Evolutionary conservation across 2,888 invertebrate species (phyloP), one percentile per base, ranked within the genome.

Genomic region (Smittia sp.): DNA sequence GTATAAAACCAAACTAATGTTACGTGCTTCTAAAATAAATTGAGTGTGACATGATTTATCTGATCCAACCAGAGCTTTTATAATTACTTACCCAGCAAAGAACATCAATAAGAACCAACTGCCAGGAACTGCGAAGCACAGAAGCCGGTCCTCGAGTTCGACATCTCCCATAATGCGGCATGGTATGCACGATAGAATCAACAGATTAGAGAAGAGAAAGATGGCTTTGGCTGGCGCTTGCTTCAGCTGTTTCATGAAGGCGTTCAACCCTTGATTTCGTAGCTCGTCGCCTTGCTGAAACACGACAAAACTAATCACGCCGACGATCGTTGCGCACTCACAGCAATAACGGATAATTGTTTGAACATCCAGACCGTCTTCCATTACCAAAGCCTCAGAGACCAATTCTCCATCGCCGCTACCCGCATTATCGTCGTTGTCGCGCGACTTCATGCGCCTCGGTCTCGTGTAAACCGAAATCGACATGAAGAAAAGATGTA

Each of bases 41-140:
- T 54, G 67, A 32, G 18, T 74, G 62, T 68, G 69, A 67, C 67
- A 68, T 69, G 62, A 74, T 74, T 67, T 74, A 74, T 74, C 18
- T 25, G 52, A 68, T 52, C 13, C 38, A 24, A 66, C 32, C 13
- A 67, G 38, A 38, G 6, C n/a, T n/a, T n/a, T n/a, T 25, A 20
- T 62, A 72, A 54, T 68, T 74, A 75, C 80, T 84, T 85, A 98
- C 98, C 98, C 96, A 52, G 98, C 98, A 83, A 98, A 99, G 82
- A 99, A 99, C 90, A 99, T 96, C 22, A 98, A 87, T 58, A 97
- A 89, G 81, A 98, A 96, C 98, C 98, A 99, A 39, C 94, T 94
- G 2, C 96, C 94, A 0, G 98, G 98, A 22, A 98, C 90, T 0
- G 98, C 92, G 78, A 98, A 90, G 46, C 95, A 89, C 25, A 99